A percentile compares a stretch with the other conserved stretches of the same genome.
phyloP scores from a whole-genome alignment of 2,797 vertebrate genomes.

The Salarias fasciatus region DNA sequence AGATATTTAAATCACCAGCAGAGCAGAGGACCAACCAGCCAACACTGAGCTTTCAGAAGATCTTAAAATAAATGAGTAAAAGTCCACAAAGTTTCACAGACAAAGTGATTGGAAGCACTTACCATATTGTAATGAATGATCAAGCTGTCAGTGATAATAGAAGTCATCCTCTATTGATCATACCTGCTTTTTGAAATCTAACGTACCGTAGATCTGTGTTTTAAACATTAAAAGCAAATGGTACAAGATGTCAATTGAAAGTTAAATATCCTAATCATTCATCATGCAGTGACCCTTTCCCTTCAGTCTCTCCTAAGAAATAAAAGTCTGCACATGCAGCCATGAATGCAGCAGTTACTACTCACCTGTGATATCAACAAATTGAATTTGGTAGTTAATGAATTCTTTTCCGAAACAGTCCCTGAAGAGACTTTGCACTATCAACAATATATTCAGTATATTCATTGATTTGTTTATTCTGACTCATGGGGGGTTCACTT shows the following conservation, averaged over 20 bases:
- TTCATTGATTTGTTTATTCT: conserved; percentile 13
- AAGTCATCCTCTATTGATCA: no score
- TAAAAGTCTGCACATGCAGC: not conserved
- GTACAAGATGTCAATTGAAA: no score
- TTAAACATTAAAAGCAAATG: no score
- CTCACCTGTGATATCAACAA: conserved; percentile 4
- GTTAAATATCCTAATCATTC: no score
- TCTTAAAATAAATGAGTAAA: not conserved
- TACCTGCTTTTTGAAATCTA: no score
- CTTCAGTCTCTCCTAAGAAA: no score
- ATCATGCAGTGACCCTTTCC: no score
- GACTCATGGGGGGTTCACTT: conserved; percentile 4
- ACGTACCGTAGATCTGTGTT: no score
- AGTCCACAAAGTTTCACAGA: not conserved
- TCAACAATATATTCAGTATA: conserved; percentile 5
- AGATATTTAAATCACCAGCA: not conserved
- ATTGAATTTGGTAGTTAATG: conserved; percentile 10
- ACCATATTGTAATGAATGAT: no score
- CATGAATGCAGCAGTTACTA: conserved; percentile 3
- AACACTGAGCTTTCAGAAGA: not conserved
- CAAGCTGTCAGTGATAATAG: no score
- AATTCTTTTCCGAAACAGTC: conserved; percentile 2
- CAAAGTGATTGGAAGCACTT: not conserved
- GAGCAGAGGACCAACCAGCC: not conserved
- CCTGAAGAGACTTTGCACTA: conserved; percentile 2